Base-by-base conservation (phyloP, 35 echinoderm and acorn worm species). In the Stichopus chloronotus region DNA sequence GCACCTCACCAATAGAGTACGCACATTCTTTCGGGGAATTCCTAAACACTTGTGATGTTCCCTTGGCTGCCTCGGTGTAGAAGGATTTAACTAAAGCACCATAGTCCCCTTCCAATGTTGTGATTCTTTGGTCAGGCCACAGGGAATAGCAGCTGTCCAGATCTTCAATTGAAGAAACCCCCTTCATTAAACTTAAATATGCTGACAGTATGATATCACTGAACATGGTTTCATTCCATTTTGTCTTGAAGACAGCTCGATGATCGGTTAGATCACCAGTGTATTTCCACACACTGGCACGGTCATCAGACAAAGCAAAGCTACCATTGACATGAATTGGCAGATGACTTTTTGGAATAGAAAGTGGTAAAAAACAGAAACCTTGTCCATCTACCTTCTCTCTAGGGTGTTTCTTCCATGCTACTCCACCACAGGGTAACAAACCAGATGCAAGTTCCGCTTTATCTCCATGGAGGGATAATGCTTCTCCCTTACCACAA, bases 271-370 rank as follows among this genome's bases (percentile, higher is more conserved):
- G 24, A 72, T 57, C 14, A 63, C 57, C 57, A 4, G 61, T 63
- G 17, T n/a, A 59, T 10, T 52, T 91, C 56, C 91, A 90, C 53
- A 98, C 25, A 56, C 78, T 86, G 58, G 87, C 69, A 56, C 96
- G 63, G 84, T 95, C 83, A 54, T 91, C 74, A 63, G 86, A 81
- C 12, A 95, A 78, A 60, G 92, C 78, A 63, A 98, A 98, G 12
- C 84, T 78, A 14, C 94, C 97, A 93, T 98, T 96, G 24, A 98
- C 77, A 77, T 98, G 94, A 21, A 98, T 88, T 3, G 97, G 97
- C 25, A 97, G 78, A 57, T 58, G 23, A 59, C 87, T 98, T 16
- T 8, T 25, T 19, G 72, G 90, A 23, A 96, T 68, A 74, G 84
- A 80, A 1, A 98, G 84, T 6, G 97, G 97, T 25, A 98, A 87